phyloP scores from a whole-genome alignment of 2,888 invertebrate genomes.

The Coleophora deauratella region DNA sequence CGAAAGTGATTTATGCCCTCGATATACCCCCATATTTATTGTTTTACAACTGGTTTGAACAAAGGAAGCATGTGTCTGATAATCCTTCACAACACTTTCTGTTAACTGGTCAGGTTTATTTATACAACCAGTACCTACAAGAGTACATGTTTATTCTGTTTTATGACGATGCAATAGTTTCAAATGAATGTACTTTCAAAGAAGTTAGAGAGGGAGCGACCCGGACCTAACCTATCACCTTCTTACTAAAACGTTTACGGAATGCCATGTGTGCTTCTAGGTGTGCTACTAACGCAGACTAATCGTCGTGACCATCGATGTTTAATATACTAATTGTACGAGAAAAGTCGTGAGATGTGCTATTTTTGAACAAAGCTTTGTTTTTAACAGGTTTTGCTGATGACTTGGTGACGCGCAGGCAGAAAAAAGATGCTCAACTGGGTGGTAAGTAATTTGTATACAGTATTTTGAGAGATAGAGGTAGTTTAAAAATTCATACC shows the following conservation, averaged over 20 bases:
- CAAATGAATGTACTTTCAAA: slow-evolving; percentile 1
- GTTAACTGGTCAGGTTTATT: too few species aligned
- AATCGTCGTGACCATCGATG: slow-evolving; percentile 41
- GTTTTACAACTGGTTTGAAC: too few species aligned
- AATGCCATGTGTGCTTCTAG: slow-evolving; percentile 60
- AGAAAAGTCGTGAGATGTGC: slow-evolving; percentile 2
- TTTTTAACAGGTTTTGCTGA: slow-evolving; percentile 64
- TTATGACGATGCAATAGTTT: too few species aligned
- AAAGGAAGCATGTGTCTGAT: too few species aligned
- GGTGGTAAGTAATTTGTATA: slow-evolving; percentile 47
- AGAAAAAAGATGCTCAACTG: slow-evolving; percentile 69
- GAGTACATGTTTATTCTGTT: too few species aligned
- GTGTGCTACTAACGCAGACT: slow-evolving; percentile 62
- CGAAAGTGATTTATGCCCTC: too few species aligned
- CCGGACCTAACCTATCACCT: slow-evolving; percentile 34
- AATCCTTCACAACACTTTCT: too few species aligned
- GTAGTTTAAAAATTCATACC: too few species aligned
- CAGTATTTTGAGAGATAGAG: too few species aligned
- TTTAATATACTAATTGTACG: slow-evolving; percentile 39
- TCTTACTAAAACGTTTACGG: slow-evolving; percentile 38
- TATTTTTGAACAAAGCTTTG: slow-evolving; percentile 8
- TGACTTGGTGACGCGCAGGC: slow-evolving; percentile 67
- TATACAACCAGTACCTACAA: too few species aligned
- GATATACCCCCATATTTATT: too few species aligned
- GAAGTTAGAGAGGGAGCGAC: slow-evolving; percentile 30